These are phyloP conservation scores for Hoplodrina ambigua DNA, from an alignment of 2,888 invertebrate genomes.

Conservation along the genomic window DNA sequence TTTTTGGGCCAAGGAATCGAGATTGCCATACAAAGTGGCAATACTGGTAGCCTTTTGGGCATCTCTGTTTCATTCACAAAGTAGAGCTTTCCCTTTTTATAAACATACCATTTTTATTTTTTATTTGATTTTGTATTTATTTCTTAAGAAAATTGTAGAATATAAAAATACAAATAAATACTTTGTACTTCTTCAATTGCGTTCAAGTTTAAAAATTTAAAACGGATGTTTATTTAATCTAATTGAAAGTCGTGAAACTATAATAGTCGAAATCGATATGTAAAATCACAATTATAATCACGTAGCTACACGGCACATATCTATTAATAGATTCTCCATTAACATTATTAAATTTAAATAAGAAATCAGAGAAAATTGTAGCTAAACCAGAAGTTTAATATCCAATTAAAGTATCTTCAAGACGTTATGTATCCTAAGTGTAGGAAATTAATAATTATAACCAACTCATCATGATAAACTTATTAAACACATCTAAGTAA, in stretches of 20 bases:
- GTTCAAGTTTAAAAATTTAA: slow-evolving; percentile 3
- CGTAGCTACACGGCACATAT: not conserved
- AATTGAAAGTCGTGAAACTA: slow-evolving; percentile 40
- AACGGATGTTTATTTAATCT: slow-evolving; percentile 23
- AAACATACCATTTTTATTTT: too few relatives aligned
- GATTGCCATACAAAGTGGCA: too few relatives aligned
- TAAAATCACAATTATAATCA: slow-evolving; percentile 5
- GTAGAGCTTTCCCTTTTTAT: too few relatives aligned
- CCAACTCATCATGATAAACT: slow-evolving; percentile 5
- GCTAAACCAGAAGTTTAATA: slow-evolving; percentile 32
- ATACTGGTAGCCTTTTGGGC: too few relatives aligned
- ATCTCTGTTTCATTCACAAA: too few relatives aligned
- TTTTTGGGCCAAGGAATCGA: too few relatives aligned
- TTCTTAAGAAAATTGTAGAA: too few relatives aligned
- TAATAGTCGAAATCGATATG: slow-evolving; percentile 23
- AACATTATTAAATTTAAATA: slow-evolving; percentile 43
- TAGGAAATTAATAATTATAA: slow-evolving; percentile 12
- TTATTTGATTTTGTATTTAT: too few relatives aligned
- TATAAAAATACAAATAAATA: too few relatives aligned
- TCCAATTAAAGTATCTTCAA: slow-evolving; percentile 36
- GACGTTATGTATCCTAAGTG: slow-evolving; percentile 2
- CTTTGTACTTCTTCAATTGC: too few relatives aligned
- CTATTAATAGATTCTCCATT: slow-evolving; percentile 26
- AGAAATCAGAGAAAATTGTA: slow-evolving; percentile 30
- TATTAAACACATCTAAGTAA: slow-evolving; percentile 4